These are phyloP conservation scores for Drosophila simulans DNA, from an alignment of 1,140 invertebrate genomes.

Conservation along the genomic window DNA sequence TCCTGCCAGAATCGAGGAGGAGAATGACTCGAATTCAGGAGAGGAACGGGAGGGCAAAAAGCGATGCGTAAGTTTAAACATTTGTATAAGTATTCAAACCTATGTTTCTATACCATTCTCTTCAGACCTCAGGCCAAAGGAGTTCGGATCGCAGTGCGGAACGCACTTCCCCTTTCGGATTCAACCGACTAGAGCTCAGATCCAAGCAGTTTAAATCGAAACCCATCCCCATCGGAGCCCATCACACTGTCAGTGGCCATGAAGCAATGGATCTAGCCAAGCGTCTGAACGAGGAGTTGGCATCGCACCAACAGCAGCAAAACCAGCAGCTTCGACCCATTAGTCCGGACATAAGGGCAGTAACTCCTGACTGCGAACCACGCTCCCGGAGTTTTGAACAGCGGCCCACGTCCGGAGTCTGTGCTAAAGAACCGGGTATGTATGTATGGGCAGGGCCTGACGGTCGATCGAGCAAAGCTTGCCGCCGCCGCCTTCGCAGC, in stretches of 20 bases:
- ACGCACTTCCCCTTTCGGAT: constrained; percentile 25
- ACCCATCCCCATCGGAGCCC: constrained; percentile 89
- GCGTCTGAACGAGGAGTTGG: constrained; percentile 89
- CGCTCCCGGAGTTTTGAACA: constrained; percentile 89
- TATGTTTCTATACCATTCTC: fast-evolving
- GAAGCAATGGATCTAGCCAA: constrained; percentile 91
- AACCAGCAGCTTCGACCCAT: constrained; percentile 66
- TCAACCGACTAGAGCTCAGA: constrained; percentile 63
- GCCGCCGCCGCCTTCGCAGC: constrained; percentile 18
- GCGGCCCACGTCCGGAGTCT: constrained; percentile 78
- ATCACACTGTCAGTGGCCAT: constrained; percentile 91
- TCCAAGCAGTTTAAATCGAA: constrained; percentile 85
- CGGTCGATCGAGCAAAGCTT: constrained; percentile 40
- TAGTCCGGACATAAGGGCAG: constrained; percentile 84
- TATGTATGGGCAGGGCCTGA: constrained; percentile 33
- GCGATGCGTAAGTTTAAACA: constrained; percentile 25
- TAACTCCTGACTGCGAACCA: constrained; percentile 86
- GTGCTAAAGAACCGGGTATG: constrained; percentile 87
- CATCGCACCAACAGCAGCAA: constrained; percentile 83
- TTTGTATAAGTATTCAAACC: not conserved
- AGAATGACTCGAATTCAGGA: constrained; percentile 85
- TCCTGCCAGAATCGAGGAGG: constrained; percentile 89
- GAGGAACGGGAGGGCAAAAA: constrained; percentile 62
- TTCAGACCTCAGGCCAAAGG: not conserved
- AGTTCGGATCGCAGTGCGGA: constrained; percentile 1